phyloP scores from a whole-genome alignment of 1,140 invertebrate genomes.

The Dendroctonus valens region DNA sequence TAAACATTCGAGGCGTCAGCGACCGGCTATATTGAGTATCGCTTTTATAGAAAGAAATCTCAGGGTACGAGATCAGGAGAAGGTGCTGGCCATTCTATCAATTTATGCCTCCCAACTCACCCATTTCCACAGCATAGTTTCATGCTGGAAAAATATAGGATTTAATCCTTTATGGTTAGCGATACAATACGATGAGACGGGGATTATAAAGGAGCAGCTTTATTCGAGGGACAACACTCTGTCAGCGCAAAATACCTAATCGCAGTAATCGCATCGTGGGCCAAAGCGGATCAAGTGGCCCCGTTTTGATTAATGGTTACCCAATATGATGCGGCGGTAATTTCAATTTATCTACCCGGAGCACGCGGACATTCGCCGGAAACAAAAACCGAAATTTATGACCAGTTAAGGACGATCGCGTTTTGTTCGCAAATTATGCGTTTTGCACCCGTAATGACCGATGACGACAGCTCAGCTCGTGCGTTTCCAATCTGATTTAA shows the following conservation, averaged over 20 bases:
- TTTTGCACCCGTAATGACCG: constrained; percentile 25
- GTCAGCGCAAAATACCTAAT: constrained; percentile 14
- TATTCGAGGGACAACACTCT: constrained; percentile 12
- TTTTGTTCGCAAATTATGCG: constrained; percentile 31
- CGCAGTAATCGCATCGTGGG: constrained; percentile 24
- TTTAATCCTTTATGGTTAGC: too few relatives aligned
- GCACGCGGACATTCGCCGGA: constrained; percentile 23
- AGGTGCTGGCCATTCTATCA: too few relatives aligned
- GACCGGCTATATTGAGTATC: too few relatives aligned
- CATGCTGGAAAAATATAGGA: too few relatives aligned
- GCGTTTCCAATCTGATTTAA: constrained; percentile 10
- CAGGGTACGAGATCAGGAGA: too few relatives aligned
- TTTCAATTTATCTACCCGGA: constrained; percentile 32
- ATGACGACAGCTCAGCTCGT: constrained; percentile 20
- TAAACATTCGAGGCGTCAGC: too few relatives aligned
- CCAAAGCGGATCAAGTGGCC: constrained; percentile 33
- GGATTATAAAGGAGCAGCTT: constrained; percentile 15
- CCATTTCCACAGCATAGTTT: too few relatives aligned
- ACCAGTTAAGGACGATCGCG: constrained; percentile 27
- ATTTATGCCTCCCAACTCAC: too few relatives aligned
- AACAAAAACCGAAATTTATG: constrained; percentile 35
- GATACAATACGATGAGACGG: background rate
- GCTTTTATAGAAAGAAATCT: too few relatives aligned
- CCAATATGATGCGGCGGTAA: constrained; percentile 33
- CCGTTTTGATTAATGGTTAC: constrained; percentile 32